Evolutionary conservation across 2,888 invertebrate species (phyloP).

Genomic region (Tupiocoris notatus): DNA sequence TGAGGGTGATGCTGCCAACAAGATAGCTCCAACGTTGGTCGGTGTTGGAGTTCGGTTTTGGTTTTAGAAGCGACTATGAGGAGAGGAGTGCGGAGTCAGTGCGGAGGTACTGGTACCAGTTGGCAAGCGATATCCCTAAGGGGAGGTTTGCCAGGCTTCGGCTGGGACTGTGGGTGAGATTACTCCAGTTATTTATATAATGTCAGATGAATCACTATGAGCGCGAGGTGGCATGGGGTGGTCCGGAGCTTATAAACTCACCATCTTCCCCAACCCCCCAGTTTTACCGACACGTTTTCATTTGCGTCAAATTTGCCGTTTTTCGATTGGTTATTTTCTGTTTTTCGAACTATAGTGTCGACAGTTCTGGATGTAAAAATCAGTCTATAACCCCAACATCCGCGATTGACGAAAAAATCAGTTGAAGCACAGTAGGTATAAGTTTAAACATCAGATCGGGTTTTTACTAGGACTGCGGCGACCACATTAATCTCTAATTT

Average conservation of each 20-base stretch:
- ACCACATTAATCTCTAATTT: too few relatives aligned
- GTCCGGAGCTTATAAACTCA: slow-evolving; percentile 6
- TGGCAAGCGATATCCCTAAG: slow-evolving; percentile 31
- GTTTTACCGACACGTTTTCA: not conserved
- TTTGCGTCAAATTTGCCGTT: not conserved
- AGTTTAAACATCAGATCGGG: too few relatives aligned
- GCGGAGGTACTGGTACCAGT: too few relatives aligned
- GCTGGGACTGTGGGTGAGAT: slow-evolving; percentile 24
- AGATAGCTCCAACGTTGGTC: not conserved
- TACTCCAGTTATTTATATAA: slow-evolving; percentile 39
- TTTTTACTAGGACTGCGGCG: too few relatives aligned
- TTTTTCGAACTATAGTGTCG: too few relatives aligned
- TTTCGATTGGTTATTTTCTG: too few relatives aligned
- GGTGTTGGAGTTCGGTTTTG: not conserved
- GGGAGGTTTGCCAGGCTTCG: slow-evolving; percentile 12
- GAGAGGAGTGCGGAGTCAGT: not conserved
- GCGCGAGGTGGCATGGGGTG: not conserved
- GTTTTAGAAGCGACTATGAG: not conserved
- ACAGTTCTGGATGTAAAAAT: too few relatives aligned
- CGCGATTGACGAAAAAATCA: too few relatives aligned
- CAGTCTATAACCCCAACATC: too few relatives aligned
- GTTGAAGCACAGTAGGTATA: too few relatives aligned
- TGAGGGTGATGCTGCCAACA: not conserved
- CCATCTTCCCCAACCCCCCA: not conserved
- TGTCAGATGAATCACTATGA: slow-evolving; percentile 33